These are phyloP conservation scores for Limnephilus marmoratus DNA, from an alignment of 2,888 invertebrate genomes.

Conservation along the genomic window DNA sequence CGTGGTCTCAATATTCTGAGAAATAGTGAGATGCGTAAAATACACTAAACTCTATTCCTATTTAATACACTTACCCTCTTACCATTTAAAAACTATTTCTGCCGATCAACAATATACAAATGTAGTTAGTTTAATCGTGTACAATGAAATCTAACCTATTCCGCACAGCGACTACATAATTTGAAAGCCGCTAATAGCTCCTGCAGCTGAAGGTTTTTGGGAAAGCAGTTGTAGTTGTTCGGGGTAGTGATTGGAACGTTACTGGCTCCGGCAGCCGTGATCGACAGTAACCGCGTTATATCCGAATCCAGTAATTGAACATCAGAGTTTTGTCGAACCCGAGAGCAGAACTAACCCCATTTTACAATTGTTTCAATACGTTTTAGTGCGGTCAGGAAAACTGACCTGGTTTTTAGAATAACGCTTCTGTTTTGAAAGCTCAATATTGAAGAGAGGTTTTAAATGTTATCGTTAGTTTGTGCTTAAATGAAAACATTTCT, in stretches of 20 bases:
- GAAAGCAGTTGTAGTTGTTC: neutral
- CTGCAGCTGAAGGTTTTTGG: neutral
- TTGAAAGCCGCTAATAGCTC: neutral
- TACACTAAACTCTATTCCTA: no score
- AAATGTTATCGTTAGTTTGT: no score
- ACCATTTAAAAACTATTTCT: no score
- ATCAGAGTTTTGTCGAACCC: slow-evolving; percentile 20
- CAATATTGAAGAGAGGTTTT: neutral
- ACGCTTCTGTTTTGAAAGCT: neutral
- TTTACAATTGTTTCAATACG: slow-evolving; percentile 12
- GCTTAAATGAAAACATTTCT: no score
- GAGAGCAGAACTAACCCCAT: slow-evolving; percentile 11
- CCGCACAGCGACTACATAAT: no score
- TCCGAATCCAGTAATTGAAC: slow-evolving; percentile 20
- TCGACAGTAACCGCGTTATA: slow-evolving; percentile 24
- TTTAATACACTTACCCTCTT: no score
- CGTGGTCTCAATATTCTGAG: no score
- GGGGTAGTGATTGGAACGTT: slow-evolving; percentile 7
- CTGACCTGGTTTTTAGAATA: neutral
- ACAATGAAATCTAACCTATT: no score
- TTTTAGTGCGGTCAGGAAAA: neutral
- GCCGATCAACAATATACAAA: no score
- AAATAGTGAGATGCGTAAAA: no score
- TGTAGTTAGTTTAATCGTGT: no score
- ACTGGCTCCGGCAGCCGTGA: neutral